Conservation (phyloP, 2,113 vertebrate genomes). For the Gymnogyps californianus region DNA sequence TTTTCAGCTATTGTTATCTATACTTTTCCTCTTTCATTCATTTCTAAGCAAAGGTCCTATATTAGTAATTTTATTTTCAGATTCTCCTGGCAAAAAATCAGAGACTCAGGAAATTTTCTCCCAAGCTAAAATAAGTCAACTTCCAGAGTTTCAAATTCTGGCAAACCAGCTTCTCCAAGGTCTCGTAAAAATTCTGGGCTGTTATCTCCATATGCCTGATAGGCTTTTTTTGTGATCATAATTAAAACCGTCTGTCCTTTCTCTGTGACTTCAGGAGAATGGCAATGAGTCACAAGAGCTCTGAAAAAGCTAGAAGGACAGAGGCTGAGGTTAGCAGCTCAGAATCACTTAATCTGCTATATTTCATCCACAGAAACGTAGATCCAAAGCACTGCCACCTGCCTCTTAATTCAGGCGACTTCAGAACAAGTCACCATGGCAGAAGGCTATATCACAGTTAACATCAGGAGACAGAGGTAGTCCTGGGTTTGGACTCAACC, state of each 20-base stretch:
- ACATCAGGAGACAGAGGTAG: not conserved
- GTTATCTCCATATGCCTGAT: conserved; percentile 60
- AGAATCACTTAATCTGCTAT: conserved; percentile 25
- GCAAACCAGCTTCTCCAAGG: conserved; percentile 47
- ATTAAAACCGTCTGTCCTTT: conserved; percentile 65
- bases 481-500: not conserved
- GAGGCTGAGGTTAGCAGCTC: conserved; percentile 30
- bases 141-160: conserved; percentile 32
- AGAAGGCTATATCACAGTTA: not conserved
- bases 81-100: not conserved
- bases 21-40: not conserved
- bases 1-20: not conserved
- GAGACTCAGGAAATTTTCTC: not conserved
- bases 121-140: conserved; percentile 4
- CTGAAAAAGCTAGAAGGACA: conserved; percentile 26
- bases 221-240: conserved; percentile 34
- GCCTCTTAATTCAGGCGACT: not conserved
- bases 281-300: conserved; percentile 58
- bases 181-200: conserved; percentile 61
- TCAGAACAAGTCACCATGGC: not conserved
- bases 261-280: conserved; percentile 59
- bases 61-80: not conserved
- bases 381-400: not conserved
- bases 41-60: not conserved
- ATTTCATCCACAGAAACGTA: conserved; percentile 29